Base-by-base conservation (phyloP, 1,140 invertebrate genomes). In the Parapsyche elsis region DNA sequence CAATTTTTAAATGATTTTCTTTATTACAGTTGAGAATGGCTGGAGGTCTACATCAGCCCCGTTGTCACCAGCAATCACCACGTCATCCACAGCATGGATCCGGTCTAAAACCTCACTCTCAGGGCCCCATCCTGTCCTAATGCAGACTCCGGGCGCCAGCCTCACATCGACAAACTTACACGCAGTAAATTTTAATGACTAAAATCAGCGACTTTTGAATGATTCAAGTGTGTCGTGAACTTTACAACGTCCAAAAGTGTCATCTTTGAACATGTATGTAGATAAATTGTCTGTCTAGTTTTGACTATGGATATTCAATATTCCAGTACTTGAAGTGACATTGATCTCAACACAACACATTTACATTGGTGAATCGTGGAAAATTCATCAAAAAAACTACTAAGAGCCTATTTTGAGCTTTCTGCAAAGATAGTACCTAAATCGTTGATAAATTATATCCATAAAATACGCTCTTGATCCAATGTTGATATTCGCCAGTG, bases 71-170 rank as follows among this genome's bases (percentile, higher is more conserved):
- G 81, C 87, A 87, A 73, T 86, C 87, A 79, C 87, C 87, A 7
- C 85, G 86, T 10, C 88, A 89, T 79, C 85, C 87, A 4, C 83
- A 88, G n/a, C 88, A 89, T 81, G 87, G 87, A 14, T 85, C 87
- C 14, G 86, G 87, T 79, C 87, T 89, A 79, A 89, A 89, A 76
- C 87, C 88, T 16, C 88, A 89, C 80, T 89, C 88, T 5, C 88
- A 89, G 78, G 88, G 88, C 23, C 87, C 87, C 67, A 87, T 89
- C 76, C 88, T 89, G 79, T 89, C 88, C 5, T 88, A 88, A 86
- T 82, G 64, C 23, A 80, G 38, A 80, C 77, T 24, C 14, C 53
- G 61, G 64, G 78, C 75, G 75, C 76, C 79, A 81, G 79, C 81
- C 57, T 75, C 80, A 19, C 61, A 30, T 67, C 61, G 24, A 12